phyloP scores from a whole-genome alignment of 35 echinoderm and acorn worm species.

The Stichopus chloronotus region DNA sequence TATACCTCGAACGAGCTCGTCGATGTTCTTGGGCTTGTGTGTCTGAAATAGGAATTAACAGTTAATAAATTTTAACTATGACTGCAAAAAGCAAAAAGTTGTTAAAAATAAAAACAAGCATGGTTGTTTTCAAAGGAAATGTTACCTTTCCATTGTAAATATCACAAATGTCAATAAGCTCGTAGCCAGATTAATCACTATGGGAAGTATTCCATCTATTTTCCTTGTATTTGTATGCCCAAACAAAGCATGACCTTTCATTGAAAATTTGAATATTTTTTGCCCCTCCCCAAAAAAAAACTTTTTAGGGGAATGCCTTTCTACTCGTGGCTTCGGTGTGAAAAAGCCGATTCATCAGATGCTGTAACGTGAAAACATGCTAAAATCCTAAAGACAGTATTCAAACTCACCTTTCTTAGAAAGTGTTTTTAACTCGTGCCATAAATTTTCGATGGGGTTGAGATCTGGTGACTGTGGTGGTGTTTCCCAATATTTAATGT shows the following conservation, averaged over 20 bases:
- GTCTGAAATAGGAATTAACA: background rate
- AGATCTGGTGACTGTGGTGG: constrained; percentile 61
- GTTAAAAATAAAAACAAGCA: too few species aligned
- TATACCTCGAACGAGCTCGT: background rate
- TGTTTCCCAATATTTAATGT: constrained; percentile 42
- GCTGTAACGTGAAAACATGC: too few species aligned
- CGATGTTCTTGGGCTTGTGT: background rate
- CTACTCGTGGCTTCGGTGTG: background rate
- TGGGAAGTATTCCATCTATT: background rate
- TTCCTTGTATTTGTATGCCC: background rate
- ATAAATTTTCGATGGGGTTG: constrained; percentile 52
- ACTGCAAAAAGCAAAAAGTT: too few species aligned
- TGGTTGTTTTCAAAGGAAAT: too few species aligned
- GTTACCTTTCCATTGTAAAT: too few species aligned
- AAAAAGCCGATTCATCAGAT: too few species aligned
- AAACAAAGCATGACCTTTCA: background rate
- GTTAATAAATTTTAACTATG: too few species aligned
- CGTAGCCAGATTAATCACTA: background rate
- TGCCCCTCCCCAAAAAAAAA: background rate
- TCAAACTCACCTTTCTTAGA: background rate
- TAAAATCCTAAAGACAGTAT: background rate
- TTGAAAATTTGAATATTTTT: background rate
- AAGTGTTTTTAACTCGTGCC: constrained; percentile 44
- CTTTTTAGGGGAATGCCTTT: background rate
- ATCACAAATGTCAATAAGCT: background rate